Evolutionary conservation across 2,888 invertebrate species (phyloP).

Genomic region (Dendrolimus pini): DNA sequence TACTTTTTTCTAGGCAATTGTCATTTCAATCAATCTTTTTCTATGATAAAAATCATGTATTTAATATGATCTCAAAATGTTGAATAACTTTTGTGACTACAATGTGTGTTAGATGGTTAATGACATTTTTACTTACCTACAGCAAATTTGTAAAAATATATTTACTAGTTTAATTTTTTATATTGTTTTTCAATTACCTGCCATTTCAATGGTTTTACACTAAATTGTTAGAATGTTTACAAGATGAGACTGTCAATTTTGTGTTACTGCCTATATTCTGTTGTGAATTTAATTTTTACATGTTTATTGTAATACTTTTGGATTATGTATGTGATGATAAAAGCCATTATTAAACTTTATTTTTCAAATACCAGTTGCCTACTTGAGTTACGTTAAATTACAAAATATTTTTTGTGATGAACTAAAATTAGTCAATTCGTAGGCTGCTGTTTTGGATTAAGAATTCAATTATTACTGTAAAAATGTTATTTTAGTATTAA

Average conservation of each 20-base stretch:
- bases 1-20: too few species aligned
- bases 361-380: not conserved
- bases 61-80: not conserved
- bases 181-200: not conserved
- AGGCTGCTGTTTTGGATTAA: slow-evolving; percentile 53
- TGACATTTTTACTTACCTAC: not conserved
- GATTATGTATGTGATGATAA: not conserved
- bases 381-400: not conserved
- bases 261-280: not conserved
- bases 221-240: not conserved
- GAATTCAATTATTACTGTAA: slow-evolving; percentile 58
- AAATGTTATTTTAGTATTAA: slow-evolving; percentile 47
- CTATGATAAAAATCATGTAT: not conserved
- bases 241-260: not conserved
- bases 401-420: slow-evolving; percentile 13
- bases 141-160: not conserved
- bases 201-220: not conserved
- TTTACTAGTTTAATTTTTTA: not conserved
- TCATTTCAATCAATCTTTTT: too few species aligned
- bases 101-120: not conserved
- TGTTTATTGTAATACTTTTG: not conserved
- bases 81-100: not conserved
- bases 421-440: slow-evolving; percentile 57
- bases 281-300: not conserved
- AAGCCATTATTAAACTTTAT: too few species aligned